Base-by-base conservation (phyloP, 92 coral and sea anemone species). In the Nematostella vectensis region DNA sequence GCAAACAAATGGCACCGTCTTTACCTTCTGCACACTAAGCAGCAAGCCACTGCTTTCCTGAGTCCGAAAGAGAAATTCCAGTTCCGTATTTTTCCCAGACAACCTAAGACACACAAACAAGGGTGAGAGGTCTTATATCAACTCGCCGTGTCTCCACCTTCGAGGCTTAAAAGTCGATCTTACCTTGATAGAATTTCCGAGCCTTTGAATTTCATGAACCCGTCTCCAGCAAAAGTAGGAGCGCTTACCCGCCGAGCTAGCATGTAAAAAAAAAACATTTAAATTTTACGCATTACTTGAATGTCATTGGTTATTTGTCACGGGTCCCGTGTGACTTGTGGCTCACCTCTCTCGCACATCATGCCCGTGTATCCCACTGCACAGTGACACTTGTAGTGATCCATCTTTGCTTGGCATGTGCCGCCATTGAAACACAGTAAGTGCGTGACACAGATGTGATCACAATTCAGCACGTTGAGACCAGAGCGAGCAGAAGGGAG, bases 381-480 rank as follows among this genome's bases (percentile, higher is more conserved):
- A 45, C 72, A 66, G 25, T 31, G 72, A 55, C 72, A 66, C 43
- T 16, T 54, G 48, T 49, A 66, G 29, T 31, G 37, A 29, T 66
- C 72, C 72, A 66, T 66, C 13, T 10, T 47, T 0, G 72, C 72
- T 55, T 66, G 72, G 55, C 72, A 66, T 27, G 27, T 40, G 0
- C 72, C 72, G 22, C 54, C 56, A 24, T 66, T 66, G 39, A 66
- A 6, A 31, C 72, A 66, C 30, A 66, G 26, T 30, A 20, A 66
- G n/a, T 55, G 72, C 47, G 63, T 55, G 72, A 55, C 63, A 55
- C 72, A 66, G 29, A 59, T 58, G 43, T 51, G 60, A 28, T 75
- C 63, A 42, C 61, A 62, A 43, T 70, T 70, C 22, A 28, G 62
- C 1, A 54, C 52, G 44, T 59, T 52, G 1, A 40, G 59, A 43